Base-by-base conservation (phyloP, 2,888 invertebrate species). In the Teleogryllus oceanicus region DNA sequence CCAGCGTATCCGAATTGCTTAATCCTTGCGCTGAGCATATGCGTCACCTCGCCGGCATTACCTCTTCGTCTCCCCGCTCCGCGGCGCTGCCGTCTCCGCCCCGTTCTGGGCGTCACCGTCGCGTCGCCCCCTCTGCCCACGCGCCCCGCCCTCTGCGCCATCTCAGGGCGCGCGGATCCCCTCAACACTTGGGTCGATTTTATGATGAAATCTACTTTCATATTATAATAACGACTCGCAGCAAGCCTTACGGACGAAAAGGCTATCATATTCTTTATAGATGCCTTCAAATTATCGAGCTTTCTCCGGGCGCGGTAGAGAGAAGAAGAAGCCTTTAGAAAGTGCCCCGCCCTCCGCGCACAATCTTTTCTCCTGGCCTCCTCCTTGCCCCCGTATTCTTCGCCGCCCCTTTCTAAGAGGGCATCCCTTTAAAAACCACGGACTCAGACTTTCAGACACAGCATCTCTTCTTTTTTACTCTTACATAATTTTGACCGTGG, bases 131-230 rank as follows among this genome's bases (percentile, higher is more conserved):
- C 37, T 8, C 37, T 5, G 8, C 37, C 37, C 62, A n/a, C 62
- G 62, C 62, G 13, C 62, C 13, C 10, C n/a, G 62, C 13, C 62
- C 13, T n/a, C n/a, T 16, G 62, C 62, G 13, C n/a, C 62, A 18
- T n/a, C 62, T 12, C 62, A 12, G 8, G 62, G 5, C 62, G 16
- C 62, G 16, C n/a, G n/a, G 62, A n/a, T 62, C 62, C 62, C 62
- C n/a, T 62, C 62, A 62, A 62, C 62, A n/a, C 62, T 62, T 62
- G 62, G 62, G 62, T 62, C 62, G 62, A 62, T 62, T 62, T 62
- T 62, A 62, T 62, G 62, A 62, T 62, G 62, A 62, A 62, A 62
- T 62, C 62, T 62, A 62, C 62, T 62, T 62, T 62, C 62, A 62
- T 62, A 62, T 62, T 62, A 62, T 62, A 62, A 62, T 62, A 62